Base-by-base conservation (phyloP, 2,113 vertebrate genomes). In the Saguinus midas region DNA sequence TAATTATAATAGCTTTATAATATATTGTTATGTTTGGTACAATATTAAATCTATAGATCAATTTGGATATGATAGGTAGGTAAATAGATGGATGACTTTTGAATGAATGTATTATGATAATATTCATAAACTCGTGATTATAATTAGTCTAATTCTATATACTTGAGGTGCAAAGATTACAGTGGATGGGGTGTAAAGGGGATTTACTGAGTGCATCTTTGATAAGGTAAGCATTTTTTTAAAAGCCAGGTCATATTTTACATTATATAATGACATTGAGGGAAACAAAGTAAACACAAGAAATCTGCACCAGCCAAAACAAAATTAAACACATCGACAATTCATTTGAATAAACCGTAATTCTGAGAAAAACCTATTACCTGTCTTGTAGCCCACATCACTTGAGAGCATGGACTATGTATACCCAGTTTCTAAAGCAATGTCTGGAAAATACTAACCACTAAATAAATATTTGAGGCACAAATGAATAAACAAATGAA, bases 331-430 rank as follows among this genome's bases (percentile, higher is more conserved):
- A 78, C 17, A n/a, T 85, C 8, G 45, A 95, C 4, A 92, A 57
- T n/a, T 87, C n/a, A 35, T 81, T 91, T 86, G 52, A 70, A 87
- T 73, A 95, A 95, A 68, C 16, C 25, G 57, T 32, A 88, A 37
- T 87, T 64, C 20, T 81, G 23, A 92, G 52, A 90, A 86, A 95
- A 88, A 29, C 2, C 57, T 76, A 7, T 84, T 87, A 89, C 52
- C 1, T 57, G 2, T 66, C 20, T 93, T 70, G 12, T 18, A 64
- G 23, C 4, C 48, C 50, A 50, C 25, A 18, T 85, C 79, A 32
- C 64, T 73, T 57, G 35, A 90, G 52, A 11, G 10, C 8, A 78
- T 57, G 45, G 8, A 58, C 8, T 37, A 4, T 37, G 20, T 55
- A 35, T 18, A 32, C 5, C 21, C 43, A 48, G 32, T 20, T 68